Base-by-base conservation (phyloP, 1,140 invertebrate species). In the Bombus consobrinus region DNA sequence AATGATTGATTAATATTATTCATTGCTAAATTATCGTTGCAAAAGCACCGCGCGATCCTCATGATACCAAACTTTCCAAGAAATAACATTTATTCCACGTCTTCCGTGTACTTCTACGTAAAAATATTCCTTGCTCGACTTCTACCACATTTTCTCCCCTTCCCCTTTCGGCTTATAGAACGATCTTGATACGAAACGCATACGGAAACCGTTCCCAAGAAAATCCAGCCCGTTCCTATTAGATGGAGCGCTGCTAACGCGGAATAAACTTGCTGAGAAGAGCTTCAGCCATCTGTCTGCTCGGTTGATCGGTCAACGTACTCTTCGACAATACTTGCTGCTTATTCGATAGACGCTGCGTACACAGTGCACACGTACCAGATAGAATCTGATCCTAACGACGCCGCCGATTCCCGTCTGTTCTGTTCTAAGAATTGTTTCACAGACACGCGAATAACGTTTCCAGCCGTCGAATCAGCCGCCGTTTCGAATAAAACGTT, bases 221-320 rank as follows among this genome's bases (percentile, higher is more conserved):
- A 85, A 81, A 89, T 83, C 64, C 64, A 73, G 73, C 59, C 71
- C 71, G 68, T 85, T 86, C 79, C 81, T 84, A 71, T 69, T 81
- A 69, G 64, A 41, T 37, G 34, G 71, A 57, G 43, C 78, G 62
- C 64, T 68, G 41, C 62, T 32, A 72, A 75, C 64, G 68, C 41
- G 78, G 85, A 79, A 84, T 83, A 71, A 83, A 81, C 89, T 87
- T 87, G 81, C 89, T 53, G 84, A 88, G 86, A 1, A 15, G 64
- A 83, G 77, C 72, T 80, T 76, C 66, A 86, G 78, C 83, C 87
- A 88, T 80, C 84, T 88, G 81, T 82, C 81, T 81, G 41, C 41
- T 62, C 34, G 41, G 57, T 69, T 77, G 89, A 90, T 88, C 87
- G 89, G 81, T 88, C 84, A 84, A 90, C 79, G 84, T 88, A 82